Base-by-base conservation (phyloP, 1,140 invertebrate species). In the Zaprionus camerounensis region DNA sequence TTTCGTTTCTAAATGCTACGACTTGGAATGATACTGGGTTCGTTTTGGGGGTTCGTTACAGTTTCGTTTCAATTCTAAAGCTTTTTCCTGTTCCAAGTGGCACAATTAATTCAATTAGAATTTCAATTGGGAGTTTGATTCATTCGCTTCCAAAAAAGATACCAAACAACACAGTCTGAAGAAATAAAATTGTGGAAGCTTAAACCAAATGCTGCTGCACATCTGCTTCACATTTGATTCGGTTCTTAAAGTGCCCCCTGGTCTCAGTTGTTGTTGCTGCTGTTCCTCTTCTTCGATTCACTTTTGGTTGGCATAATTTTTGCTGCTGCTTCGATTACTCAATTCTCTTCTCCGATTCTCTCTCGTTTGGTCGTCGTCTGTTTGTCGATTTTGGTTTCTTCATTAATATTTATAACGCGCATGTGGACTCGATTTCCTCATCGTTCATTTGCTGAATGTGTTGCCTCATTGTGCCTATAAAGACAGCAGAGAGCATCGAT, bases 181-280 rank as follows among this genome's bases (percentile, higher is more conserved):
- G 53, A 6, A 75, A 62, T 65, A 70, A 82, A 74, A 71, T 76
- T 64, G 44, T 72, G 53, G 69, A 84, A 79, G 81, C 78, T 64
- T 62, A 49, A 82, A 68, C 57, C 74, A 64, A 20, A 36, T 71
- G 24, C n/a, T 49, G 28, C 61, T 46, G 55, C 67, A 78, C 78
- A 88, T 88, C 58, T 88, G 81, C 66, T 90, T 90, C 85, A 90
- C 74, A 88, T 86, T 86, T 74, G 76, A 62, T 58, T 65, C 66
- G 34, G 67, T 70, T 76, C 36, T 44, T 66, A 17, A 69, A 78
- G 59, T 70, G 65, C n/a, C 26, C n/a, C 31, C 15, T 26, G 15
- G n/a, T 7, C 13, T 38, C 26, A 36, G 26, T 55, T 68, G 55
- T 20, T 36, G 44, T 64, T 28, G 36, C 71, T 71, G 26, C 36